Conservation (phyloP, 2,113 vertebrate genomes). For the Lampris incognitus region DNA sequence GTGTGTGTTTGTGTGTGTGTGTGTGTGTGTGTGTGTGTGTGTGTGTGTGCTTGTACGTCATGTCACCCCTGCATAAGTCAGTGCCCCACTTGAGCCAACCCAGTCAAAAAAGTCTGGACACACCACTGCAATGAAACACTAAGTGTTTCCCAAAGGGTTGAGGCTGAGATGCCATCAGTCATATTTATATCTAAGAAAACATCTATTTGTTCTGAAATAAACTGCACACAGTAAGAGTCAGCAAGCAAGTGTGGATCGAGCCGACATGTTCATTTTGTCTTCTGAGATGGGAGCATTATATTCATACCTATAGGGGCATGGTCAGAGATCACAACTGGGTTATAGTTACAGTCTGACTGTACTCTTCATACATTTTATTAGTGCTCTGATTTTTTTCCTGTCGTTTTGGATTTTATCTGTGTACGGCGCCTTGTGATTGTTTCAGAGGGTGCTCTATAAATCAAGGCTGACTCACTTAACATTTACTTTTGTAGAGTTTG, state of each 20-base stretch:
- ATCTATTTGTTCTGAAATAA: conserved; percentile 1
- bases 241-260: neutral
- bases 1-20: no score
- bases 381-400: no score
- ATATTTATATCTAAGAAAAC: neutral
- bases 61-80: no score
- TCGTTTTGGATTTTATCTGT: no score
- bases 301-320: neutral
- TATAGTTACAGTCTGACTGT: neutral
- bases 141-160: neutral
- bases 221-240: neutral
- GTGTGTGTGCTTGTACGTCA: no score
- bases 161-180: neutral
- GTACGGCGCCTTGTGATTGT: no score
- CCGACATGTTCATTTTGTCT: neutral
- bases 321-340: neutral
- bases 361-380: neutral
- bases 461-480: no score
- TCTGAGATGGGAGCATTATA: neutral
- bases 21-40: no score
- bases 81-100: no score
- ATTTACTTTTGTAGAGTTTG: no score
- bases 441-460: no score
- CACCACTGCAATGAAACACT: neutral
- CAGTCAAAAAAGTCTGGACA: no score